Percentiles rank a stretch among this genome's conserved stretches.
These are phyloP conservation scores for Ianthella basta DNA, from an alignment of 37 sponge, comb jelly and placozoan species.

Conservation along the genomic window DNA sequence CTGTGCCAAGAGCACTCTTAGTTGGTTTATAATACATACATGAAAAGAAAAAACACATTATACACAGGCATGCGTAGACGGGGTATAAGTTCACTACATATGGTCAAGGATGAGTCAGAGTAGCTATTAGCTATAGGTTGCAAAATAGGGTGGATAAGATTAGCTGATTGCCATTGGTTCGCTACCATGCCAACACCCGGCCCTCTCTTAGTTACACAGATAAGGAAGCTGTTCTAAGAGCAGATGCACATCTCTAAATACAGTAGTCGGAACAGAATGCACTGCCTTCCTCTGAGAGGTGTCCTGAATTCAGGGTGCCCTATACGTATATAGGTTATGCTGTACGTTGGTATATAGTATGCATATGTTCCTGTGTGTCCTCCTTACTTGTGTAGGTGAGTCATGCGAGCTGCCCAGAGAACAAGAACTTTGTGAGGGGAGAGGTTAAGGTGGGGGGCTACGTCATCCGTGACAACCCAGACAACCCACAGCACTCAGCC, in stretches of 20 bases:
- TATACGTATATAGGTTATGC: too few relatives aligned
- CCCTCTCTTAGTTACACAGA: too few relatives aligned
- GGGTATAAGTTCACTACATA: too few relatives aligned
- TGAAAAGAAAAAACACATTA: neutral
- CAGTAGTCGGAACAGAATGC: too few relatives aligned
- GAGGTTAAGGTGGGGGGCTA: slow-evolving; percentile 69
- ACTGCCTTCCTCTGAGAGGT: too few relatives aligned
- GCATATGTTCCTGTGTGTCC: too few relatives aligned
- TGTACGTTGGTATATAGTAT: too few relatives aligned
- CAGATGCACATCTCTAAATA: neutral
- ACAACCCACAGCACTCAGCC: slow-evolving; percentile 12
- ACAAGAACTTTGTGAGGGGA: slow-evolving; percentile 70
- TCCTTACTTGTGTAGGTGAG: slow-evolving; percentile 35
- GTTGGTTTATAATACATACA: neutral
- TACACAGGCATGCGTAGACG: too few relatives aligned
- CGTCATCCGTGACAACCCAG: slow-evolving; percentile 44
- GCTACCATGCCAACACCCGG: too few relatives aligned
- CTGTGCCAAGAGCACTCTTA: too few relatives aligned
- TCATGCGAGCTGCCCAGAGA: slow-evolving; percentile 54
- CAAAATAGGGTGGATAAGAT: neutral
- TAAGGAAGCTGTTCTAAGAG: neutral
- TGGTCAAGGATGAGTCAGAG: too few relatives aligned
- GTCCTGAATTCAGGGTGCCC: too few relatives aligned
- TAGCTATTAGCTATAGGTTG: neutral
- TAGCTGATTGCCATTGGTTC: neutral